Evolutionary conservation across 2,797 vertebrate genomes (phyloP).

Genomic region (Apogon talboti): DNA sequence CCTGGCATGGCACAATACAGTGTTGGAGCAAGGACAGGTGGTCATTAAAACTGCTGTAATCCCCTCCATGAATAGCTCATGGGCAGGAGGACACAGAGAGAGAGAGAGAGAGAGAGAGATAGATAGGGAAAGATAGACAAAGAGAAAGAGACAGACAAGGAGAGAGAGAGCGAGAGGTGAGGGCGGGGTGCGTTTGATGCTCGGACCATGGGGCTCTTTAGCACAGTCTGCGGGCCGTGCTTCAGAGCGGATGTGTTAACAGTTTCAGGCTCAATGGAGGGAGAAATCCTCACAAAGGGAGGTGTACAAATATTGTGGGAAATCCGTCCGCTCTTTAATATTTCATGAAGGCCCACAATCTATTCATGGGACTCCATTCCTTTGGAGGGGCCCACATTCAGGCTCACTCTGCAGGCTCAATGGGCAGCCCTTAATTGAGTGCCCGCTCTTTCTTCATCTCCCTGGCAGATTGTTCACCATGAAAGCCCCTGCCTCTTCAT

Average conservation of each 20-base stretch:
- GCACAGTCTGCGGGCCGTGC: conserved; percentile 81
- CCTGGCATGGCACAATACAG: conserved; percentile 75
- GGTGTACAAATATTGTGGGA: conserved; percentile 98
- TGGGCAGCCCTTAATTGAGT: conserved; percentile 96
- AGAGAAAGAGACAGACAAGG: conserved; percentile 53
- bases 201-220: conserved; percentile 78
- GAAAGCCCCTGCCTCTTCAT: conserved; percentile 85
- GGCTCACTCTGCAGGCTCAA: conserved; percentile 84
- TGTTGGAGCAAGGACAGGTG: conserved; percentile 84
- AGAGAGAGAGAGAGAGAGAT: conserved; percentile 34
- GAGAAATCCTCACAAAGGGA: conserved; percentile 92
- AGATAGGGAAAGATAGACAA: conserved; percentile 59
- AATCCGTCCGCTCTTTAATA: conserved; percentile 90
- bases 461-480: conserved; percentile 86
- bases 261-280: conserved; percentile 94
- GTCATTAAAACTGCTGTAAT: conserved; percentile 86
- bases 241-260: conserved; percentile 93
- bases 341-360: conserved; percentile 89
- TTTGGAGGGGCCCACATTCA: conserved; percentile 90
- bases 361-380: conserved; percentile 93
- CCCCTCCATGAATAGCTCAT: conserved; percentile 82
- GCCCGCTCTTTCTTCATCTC: conserved; percentile 90
- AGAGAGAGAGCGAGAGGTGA: conserved; percentile 41
- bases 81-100: conserved; percentile 70
- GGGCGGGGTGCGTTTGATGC: conserved; percentile 78